Evolutionary conservation across 2,113 vertebrate species (phyloP), one percentile per base, ranked within the genome.

Genomic region (Cervus canadensis): DNA sequence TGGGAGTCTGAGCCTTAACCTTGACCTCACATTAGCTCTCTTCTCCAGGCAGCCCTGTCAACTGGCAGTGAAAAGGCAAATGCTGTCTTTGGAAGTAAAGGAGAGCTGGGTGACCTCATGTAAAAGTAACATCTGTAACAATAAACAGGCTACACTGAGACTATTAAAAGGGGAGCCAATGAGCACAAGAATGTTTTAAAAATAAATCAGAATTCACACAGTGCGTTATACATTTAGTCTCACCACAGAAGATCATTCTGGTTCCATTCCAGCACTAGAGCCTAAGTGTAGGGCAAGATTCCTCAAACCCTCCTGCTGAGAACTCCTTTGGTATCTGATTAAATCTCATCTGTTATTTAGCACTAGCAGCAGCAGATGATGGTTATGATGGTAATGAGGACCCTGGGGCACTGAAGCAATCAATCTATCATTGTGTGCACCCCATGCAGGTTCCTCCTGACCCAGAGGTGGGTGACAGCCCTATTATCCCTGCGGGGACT

Each of bases 111-210:
- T 96, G 96, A 93, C 88, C 93, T 96, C 94, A 96, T 86, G 95
- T 95, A 96, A 95, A 92, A 97, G 96, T 94, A 97, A 97, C 94
- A 97, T 97, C 93, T 97, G 97, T 94, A 96, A 94, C 92, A 97
- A 97, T 94, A 98, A 97, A 97, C 91, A 97, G 94, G 88, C 95
- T 83, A 71, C 78, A 94, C 60, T 30, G 78, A 97, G 90, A 85
- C 94, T 97, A 87, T 94, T 91, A 96, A 86, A 97, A 89, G 56
- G 89, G 64, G 60, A 95, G 85, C 95, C 93, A 87, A 60, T 19
- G 88, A 92, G 82, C 28, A 12, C 16, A 23, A 84, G 88, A 94
- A 94, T 36, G 94, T 62, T 97, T 97, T 92, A 93, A 97, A 98
- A 95, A 97, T 95, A 98, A 96, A 97, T 97, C 94, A 93, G 85